Percentiles rank a stretch among this genome's conserved stretches.
Evolutionary conservation across 2,888 invertebrate species (phyloP).

Genomic region (Crematogaster levior): DNA sequence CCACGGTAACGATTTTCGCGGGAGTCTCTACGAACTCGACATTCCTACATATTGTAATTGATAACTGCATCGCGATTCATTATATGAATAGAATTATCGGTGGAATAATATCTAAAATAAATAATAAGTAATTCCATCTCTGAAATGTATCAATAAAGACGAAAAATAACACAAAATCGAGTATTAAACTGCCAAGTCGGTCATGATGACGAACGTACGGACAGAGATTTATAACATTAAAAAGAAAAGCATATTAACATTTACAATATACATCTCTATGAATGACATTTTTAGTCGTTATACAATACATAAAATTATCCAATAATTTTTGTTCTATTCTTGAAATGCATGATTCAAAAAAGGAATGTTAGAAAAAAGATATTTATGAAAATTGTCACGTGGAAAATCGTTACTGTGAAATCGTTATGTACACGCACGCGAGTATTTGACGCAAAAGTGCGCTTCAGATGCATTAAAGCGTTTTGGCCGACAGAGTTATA

Average conservation of each 20-base stretch:
- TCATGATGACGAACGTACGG: background rate
- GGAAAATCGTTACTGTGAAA: slow-evolving; percentile 64
- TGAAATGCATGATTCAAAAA: background rate
- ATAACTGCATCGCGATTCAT: background rate
- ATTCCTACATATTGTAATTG: background rate
- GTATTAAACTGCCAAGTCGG: background rate
- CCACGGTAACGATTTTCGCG: slow-evolving; percentile 54
- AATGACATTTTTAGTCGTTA: background rate
- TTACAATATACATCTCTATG: background rate
- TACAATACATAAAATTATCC: background rate
- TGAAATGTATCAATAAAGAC: background rate
- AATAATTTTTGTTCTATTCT: background rate
- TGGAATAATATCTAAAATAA: background rate
- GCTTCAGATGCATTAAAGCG: slow-evolving; percentile 45
- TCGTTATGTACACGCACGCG: slow-evolving; percentile 42
- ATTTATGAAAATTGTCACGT: slow-evolving; percentile 44
- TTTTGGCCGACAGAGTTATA: background rate
- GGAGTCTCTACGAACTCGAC: background rate
- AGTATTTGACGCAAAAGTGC: slow-evolving; percentile 47
- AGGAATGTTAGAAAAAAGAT: background rate
- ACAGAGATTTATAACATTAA: background rate
- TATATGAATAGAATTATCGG: background rate
- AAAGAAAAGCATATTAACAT: background rate
- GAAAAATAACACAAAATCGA: background rate
- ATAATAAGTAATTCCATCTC: background rate